phyloP scores from a whole-genome alignment of 1,140 invertebrate species.

The Lamellibrachia luymesi region DNA sequence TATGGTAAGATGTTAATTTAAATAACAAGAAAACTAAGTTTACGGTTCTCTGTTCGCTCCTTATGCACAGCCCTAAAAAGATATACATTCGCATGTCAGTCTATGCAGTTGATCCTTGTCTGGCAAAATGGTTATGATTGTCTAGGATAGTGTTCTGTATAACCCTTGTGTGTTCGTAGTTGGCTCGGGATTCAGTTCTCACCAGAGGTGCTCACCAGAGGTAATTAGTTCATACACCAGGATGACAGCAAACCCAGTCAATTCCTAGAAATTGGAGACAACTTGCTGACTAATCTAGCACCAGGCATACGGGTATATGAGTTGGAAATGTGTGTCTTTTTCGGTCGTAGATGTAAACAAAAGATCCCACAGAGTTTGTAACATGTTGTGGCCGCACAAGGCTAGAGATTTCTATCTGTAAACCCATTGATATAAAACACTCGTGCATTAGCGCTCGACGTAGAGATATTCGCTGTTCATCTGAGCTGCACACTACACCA shows the following conservation, averaged over 20 bases:
- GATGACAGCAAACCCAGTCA: neutral
- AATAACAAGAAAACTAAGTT: neutral
- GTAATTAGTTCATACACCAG: no score
- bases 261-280: neutral
- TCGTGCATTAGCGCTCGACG: no score
- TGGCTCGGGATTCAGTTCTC: neutral
- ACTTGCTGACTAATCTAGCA: neutral
- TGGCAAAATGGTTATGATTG: neutral
- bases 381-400: no score
- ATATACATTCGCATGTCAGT: neutral
- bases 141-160: neutral
- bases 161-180: neutral
- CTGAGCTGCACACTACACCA: no score
- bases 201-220: no score
- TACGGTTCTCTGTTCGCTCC: neutral
- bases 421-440: no score
- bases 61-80: neutral
- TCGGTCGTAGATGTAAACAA: neutral
- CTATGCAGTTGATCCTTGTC: neutral
- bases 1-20: neutral
- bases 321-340: neutral
- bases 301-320: neutral
- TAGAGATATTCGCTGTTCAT: no score
- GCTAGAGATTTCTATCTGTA: no score
- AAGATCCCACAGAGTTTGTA: no score